phyloP scores from a whole-genome alignment of 2,797 vertebrate species.

The Coregonus suidteri region DNA sequence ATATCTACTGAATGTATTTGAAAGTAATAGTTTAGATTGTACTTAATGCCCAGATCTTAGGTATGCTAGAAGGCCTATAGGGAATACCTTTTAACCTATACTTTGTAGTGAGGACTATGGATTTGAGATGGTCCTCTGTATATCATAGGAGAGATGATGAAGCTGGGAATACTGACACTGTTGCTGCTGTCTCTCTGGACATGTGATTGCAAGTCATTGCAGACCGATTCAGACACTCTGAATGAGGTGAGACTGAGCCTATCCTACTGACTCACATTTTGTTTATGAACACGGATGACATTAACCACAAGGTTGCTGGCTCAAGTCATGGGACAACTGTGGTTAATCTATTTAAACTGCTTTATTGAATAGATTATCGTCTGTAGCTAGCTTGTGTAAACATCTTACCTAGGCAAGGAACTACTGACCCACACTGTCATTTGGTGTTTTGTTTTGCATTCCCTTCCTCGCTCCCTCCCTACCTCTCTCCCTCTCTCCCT shows the following conservation, averaged over 20 bases:
- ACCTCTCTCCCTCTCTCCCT: too few relatives aligned
- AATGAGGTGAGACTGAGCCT: constrained; percentile 2
- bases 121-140: not conserved
- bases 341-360: not conserved
- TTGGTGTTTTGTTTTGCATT: not conserved
- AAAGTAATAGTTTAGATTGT: not conserved
- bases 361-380: not conserved
- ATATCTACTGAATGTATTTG: not conserved
- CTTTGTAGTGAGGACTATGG: not conserved
- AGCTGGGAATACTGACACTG: constrained; percentile 11
- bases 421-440: not conserved
- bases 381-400: not conserved
- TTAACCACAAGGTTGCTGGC: not conserved
- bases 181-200: constrained; percentile 23
- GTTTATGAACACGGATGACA: not conserved
- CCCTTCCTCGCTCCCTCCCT: not conserved
- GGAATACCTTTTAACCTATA: not conserved
- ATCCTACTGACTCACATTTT: constrained; percentile 14
- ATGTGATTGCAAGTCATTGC: constrained; percentile 19
- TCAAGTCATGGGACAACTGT: not conserved
- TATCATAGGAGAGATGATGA: not conserved
- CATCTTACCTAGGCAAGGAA: not conserved
- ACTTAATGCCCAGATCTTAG: not conserved
- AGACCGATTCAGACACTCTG: not conserved
- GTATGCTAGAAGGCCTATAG: not conserved